A percentile compares a stretch with the other conserved stretches of the same genome.
These are phyloP conservation scores for Cantharis rustica DNA, from an alignment of 2,888 invertebrate species.

Conservation along the genomic window DNA sequence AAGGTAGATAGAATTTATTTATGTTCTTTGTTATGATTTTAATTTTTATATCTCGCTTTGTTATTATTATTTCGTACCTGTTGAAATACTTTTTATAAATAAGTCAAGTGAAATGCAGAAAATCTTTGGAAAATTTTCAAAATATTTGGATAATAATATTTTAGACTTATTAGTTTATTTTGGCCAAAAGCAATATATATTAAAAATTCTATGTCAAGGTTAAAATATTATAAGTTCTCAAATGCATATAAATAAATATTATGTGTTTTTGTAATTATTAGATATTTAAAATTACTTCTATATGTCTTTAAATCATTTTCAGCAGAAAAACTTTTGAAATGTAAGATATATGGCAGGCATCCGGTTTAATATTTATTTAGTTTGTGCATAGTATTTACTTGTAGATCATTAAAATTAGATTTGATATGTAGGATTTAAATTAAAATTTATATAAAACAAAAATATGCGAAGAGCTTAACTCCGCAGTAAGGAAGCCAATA, in stretches of 20 bases:
- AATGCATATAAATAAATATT: not conserved
- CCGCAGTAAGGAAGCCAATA: not conserved
- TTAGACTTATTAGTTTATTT: not conserved
- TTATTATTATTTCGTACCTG: no score
- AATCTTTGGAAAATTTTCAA: not conserved
- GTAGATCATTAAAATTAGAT: not conserved
- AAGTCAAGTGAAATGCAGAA: not conserved
- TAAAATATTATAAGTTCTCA: not conserved
- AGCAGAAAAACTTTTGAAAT: not conserved
- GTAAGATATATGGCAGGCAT: not conserved
- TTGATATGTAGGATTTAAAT: not conserved
- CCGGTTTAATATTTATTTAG: not conserved
- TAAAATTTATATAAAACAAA: not conserved
- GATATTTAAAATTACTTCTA: not conserved
- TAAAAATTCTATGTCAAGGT: not conserved
- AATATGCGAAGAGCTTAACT: not conserved
- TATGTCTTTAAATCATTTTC: not conserved
- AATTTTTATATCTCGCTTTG: no score
- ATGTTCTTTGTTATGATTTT: no score
- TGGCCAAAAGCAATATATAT: not conserved
- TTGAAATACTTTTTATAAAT: not conserved
- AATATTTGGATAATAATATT: not conserved
- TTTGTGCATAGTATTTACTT: not conserved
- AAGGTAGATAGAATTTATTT: no score
- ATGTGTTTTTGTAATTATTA: not conserved